A percentile compares a stretch with the other conserved stretches of the same genome.
Conservation (phyloP, 2,888 invertebrate species). For the Ornithoptera priamus region DNA sequence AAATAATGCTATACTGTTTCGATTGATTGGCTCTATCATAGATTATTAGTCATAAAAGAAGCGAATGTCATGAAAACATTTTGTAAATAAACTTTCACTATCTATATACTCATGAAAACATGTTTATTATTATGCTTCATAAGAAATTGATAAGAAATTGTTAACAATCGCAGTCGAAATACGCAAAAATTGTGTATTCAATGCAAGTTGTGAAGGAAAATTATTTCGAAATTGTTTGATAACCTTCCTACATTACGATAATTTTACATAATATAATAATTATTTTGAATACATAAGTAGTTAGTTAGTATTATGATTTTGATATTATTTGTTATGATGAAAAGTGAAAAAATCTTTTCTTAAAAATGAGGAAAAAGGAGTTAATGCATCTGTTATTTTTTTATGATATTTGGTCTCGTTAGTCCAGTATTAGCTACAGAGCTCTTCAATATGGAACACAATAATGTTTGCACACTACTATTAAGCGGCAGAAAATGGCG, state of each 20-base stretch:
- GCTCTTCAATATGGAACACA: too few relatives aligned
- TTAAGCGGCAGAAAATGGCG: too few relatives aligned
- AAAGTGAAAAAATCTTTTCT: too few relatives aligned
- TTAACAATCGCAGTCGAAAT: not conserved
- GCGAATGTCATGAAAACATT: conserved; percentile 5
- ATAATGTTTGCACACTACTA: too few relatives aligned
- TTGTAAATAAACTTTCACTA: conserved; percentile 1
- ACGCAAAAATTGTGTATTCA: not conserved
- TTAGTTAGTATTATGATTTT: too few relatives aligned
- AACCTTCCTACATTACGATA: not conserved
- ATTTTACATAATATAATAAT: too few relatives aligned
- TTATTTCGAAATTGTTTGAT: not conserved
- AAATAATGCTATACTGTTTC: not conserved
- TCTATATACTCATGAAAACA: not conserved
- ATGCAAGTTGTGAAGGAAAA: not conserved
- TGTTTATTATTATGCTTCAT: not conserved
- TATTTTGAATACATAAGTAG: too few relatives aligned
- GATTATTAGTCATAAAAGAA: not conserved
- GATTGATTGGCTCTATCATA: not conserved
- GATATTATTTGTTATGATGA: too few relatives aligned
- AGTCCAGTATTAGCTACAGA: too few relatives aligned
- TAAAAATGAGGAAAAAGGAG: too few relatives aligned
- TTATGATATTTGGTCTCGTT: too few relatives aligned
- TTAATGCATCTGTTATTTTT: too few relatives aligned
- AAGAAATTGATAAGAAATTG: not conserved